phyloP scores from a whole-genome alignment of 2,113 vertebrate genomes.

The Columba janthina region DNA sequence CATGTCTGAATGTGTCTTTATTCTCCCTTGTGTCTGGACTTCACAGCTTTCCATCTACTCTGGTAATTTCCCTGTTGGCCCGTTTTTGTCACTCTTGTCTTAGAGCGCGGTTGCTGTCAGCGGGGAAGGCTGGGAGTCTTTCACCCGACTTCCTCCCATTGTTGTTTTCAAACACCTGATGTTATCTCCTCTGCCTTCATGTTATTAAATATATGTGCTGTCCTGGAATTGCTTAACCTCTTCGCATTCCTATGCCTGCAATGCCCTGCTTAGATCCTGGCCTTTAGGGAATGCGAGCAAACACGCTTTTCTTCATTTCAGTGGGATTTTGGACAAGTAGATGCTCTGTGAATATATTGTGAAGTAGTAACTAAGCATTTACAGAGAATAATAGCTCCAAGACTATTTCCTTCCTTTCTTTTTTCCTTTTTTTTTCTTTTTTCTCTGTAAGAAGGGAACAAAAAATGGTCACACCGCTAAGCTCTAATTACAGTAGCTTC shows the following conservation, averaged over 20 bases:
- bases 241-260: not conserved
- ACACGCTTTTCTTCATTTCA: not conserved
- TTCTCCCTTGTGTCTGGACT: not conserved
- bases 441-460: not conserved
- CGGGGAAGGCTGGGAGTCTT: not conserved
- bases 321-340: not conserved
- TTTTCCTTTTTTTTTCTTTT: not conserved
- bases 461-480: not conserved
- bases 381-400: not conserved
- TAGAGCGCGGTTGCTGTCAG: not conserved
- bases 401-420: not conserved
- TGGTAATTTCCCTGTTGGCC: not conserved
- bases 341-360: not conserved
- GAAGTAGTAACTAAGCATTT: not conserved
- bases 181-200: not conserved
- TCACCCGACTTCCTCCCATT: constrained; percentile 47
- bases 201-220: not conserved
- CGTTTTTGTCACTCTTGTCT: not conserved
- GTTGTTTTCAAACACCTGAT: constrained; percentile 36
- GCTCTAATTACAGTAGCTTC: constrained; percentile 42
- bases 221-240: not conserved
- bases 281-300: accelerated
- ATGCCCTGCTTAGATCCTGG: not conserved
- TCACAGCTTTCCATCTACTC: not conserved
- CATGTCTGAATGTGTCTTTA: not conserved